A percentile compares a stretch with the other conserved stretches of the same genome.
phyloP scores from a whole-genome alignment of 2,113 vertebrate species.

The Illadopsis cleaveri region DNA sequence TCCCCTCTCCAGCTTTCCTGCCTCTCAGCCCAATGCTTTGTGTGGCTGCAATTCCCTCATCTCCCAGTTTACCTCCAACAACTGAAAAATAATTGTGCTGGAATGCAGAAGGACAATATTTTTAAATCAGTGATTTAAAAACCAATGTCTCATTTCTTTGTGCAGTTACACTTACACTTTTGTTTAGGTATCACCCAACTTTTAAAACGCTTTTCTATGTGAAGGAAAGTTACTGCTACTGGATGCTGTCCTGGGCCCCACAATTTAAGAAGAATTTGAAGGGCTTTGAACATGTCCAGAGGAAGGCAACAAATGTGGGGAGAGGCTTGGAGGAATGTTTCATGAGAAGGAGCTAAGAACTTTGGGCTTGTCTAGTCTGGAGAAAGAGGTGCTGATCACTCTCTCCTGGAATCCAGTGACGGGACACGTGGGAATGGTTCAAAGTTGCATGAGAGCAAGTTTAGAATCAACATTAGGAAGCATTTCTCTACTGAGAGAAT shows the following conservation, averaged over 20 bases:
- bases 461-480: neutral
- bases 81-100: neutral
- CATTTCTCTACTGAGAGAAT: neutral
- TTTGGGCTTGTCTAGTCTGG: neutral
- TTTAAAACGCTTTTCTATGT: neutral
- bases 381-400: neutral
- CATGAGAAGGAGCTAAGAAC: neutral
- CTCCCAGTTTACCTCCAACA: neutral
- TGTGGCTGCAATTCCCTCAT: neutral
- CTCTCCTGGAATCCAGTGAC: neutral
- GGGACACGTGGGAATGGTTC: fast-evolving
- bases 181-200: neutral
- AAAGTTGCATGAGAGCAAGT: neutral
- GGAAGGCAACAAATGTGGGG: neutral
- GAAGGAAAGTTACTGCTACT: neutral
- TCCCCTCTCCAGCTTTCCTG: neutral
- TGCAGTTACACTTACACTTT: neutral
- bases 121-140: neutral
- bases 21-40: neutral
- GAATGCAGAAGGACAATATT: neutral
- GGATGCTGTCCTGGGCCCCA: neutral
- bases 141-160: neutral
- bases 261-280: neutral
- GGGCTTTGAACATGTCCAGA: neutral
- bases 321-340: neutral